Base-by-base conservation (phyloP, 2,113 vertebrate species). In the Bos taurus region DNA sequence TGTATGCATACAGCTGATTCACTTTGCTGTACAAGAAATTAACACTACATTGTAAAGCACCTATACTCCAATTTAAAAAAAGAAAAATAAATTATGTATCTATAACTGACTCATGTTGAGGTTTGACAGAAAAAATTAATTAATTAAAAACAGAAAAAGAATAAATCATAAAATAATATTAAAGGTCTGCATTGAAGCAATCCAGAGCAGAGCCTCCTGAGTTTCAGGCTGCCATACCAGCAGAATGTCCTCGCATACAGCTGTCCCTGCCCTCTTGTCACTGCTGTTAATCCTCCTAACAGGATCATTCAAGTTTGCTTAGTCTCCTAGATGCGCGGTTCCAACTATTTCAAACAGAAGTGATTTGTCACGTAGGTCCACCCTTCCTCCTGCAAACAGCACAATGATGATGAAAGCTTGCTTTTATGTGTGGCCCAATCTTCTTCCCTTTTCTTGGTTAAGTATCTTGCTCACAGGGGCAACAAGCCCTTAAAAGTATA, bases 171-270 rank as follows among this genome's bases (percentile, higher is more conserved):
- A 74, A 74, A 74, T 40, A 74, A 40, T 74, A 40, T 74, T 74
- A 74, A 92, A 0, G 87, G 46, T 60, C 92, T 94, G 88, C 93
- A 64, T 33, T 25, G 95, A 96, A 80, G 95, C 96, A 28, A 89
- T 87, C 77, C 59, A 19, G 85, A 91, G 64, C 90, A 26, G 84
- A 92, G 64, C 83, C 94, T 88, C 88, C 97, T 4, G 52, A 64
- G 91, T 92, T 89, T 60, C 81, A 77, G 98, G 97, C n/a, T 89
- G 78, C 95, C 90, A 83, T 2, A 0, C 96, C 98, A 97, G 96
- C 33, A 7, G 25, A 97, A 97, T 46, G 88, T 95, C 9, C 52
- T n/a, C 1, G 0, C 0, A 1, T 9, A 52, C 0, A 26, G 82
- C 95, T 81, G 48, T 90, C 80, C 62, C 23, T 59, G 80, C 92